Evolutionary conservation across 2,113 vertebrate genomes (phyloP).

Genomic region (Nestor notabilis): DNA sequence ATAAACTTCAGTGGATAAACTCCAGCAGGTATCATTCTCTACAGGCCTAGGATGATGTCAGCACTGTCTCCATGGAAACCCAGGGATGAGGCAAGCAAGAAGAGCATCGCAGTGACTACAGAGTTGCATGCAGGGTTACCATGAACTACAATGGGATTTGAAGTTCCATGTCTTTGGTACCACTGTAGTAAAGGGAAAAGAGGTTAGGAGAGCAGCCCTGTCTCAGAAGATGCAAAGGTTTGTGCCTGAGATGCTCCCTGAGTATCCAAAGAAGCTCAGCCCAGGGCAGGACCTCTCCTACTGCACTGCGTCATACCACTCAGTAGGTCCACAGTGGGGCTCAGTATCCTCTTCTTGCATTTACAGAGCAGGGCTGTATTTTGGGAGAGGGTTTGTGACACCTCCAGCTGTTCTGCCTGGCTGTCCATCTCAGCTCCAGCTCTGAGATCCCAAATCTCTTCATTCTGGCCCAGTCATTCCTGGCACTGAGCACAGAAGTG

Average conservation of each 20-base stretch:
- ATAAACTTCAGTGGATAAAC: background rate
- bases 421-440: background rate
- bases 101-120: background rate
- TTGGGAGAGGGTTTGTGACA: background rate
- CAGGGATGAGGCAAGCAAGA: background rate
- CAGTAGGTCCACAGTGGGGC: accelerated
- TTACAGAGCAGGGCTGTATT: background rate
- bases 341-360: background rate
- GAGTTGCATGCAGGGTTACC: background rate
- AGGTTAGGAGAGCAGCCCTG: background rate
- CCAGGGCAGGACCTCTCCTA: background rate
- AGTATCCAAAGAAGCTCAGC: background rate
- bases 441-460: background rate
- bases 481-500: background rate
- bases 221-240: background rate
- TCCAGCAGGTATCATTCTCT: background rate
- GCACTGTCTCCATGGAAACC: background rate
- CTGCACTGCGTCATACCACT: background rate
- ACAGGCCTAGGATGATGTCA: background rate
- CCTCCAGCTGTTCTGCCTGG: background rate
- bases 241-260: background rate
- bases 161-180: background rate
- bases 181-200: background rate
- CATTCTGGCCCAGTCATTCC: background rate
- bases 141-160: background rate